Percentiles rank a stretch among this genome's conserved stretches.
Conservation (phyloP, 2,797 vertebrate genomes). For the Neosilurus mollespiculum region DNA sequence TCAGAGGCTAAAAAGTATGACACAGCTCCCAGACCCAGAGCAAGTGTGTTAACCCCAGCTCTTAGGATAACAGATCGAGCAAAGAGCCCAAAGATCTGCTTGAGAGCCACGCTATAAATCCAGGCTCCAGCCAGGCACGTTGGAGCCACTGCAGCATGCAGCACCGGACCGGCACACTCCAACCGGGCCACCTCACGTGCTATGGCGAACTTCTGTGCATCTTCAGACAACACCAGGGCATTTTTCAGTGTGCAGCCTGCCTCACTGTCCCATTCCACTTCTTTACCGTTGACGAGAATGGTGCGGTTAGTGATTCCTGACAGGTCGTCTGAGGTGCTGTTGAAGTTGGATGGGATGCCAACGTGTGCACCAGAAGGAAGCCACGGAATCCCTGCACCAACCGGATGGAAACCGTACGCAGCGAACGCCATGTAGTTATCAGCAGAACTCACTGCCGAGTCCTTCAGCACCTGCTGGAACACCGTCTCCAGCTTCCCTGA, state of each 20-base stretch:
- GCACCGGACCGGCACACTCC: slow-evolving; percentile 69
- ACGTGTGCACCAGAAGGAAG: slow-evolving; percentile 81
- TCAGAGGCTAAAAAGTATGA: slow-evolving; percentile 78
- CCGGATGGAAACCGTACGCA: slow-evolving; percentile 84
- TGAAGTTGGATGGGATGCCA: slow-evolving; percentile 88
- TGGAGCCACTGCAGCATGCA: slow-evolving; percentile 77
- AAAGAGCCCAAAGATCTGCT: slow-evolving; percentile 81
- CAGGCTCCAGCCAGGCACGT: slow-evolving; percentile 80
- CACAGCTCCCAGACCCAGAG: slow-evolving; percentile 71
- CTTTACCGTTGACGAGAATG: slow-evolving; percentile 78
- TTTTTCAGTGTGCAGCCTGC: slow-evolving; percentile 75
- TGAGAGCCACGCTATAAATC: slow-evolving; percentile 74
- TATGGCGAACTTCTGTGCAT: slow-evolving; percentile 87
- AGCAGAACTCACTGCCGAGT: slow-evolving; percentile 65
- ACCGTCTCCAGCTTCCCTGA: slow-evolving; percentile 73
- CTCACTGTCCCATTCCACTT: slow-evolving; percentile 80
- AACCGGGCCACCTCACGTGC: slow-evolving; percentile 83
- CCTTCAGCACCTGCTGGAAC: slow-evolving; percentile 81
- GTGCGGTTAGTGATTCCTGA: slow-evolving; percentile 74
- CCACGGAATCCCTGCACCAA: slow-evolving; percentile 86
- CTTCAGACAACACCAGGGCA: slow-evolving; percentile 77
- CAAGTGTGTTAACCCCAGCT: slow-evolving; percentile 69
- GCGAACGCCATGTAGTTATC: slow-evolving; percentile 78
- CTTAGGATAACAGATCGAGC: slow-evolving; percentile 69
- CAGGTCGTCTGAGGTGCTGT: slow-evolving; percentile 67